phyloP scores from a whole-genome alignment of 2,888 invertebrate species.

The Drosophila atripex region DNA sequence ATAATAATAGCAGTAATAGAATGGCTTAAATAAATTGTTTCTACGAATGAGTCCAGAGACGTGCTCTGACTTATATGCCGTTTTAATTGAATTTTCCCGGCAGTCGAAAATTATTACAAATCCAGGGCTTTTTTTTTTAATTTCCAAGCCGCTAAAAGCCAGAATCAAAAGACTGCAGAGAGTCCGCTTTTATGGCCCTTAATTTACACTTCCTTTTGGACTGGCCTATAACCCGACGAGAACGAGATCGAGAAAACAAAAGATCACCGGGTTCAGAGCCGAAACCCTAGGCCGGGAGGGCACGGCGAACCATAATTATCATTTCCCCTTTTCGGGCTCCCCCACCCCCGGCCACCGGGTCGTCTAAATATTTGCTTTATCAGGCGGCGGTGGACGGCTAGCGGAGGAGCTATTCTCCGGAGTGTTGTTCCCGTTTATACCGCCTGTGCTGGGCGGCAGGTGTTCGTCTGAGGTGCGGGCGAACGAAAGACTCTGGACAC shows the following conservation, averaged over 20 bases:
- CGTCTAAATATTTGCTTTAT: conserved; percentile 38
- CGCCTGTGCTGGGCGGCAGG: conserved; percentile 26
- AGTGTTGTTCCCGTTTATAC: conserved; percentile 7
- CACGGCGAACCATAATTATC: conserved; percentile 73
- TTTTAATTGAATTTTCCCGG: conserved; percentile 58
- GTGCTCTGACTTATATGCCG: conserved; percentile 60
- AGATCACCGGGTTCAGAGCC: conserved; percentile 32
- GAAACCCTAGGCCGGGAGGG: conserved; percentile 18
- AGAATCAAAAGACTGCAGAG: conserved; percentile 54
- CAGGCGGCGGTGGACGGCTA: conserved; percentile 28
- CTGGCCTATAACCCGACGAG: conserved; percentile 2
- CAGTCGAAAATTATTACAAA: conserved; percentile 59
- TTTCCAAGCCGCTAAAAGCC: conserved; percentile 77
- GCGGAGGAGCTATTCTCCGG: conserved; percentile 25
- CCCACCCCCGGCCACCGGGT: background rate
- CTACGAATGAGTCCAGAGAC: conserved; percentile 31
- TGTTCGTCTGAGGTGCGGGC: conserved; percentile 37
- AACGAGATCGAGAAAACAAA: conserved; percentile 19
- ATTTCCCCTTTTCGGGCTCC: conserved; percentile 64
- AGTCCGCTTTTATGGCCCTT: conserved; percentile 65
- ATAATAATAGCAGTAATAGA: background rate
- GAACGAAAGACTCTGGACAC: conserved; percentile 70
- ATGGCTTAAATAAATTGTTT: conserved; percentile 15
- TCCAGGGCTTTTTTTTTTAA: conserved; percentile 29
- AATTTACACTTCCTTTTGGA: conserved; percentile 76